phyloP scores from a whole-genome alignment of 2,888 invertebrate species.

The Ornithoptera alexandrae region DNA sequence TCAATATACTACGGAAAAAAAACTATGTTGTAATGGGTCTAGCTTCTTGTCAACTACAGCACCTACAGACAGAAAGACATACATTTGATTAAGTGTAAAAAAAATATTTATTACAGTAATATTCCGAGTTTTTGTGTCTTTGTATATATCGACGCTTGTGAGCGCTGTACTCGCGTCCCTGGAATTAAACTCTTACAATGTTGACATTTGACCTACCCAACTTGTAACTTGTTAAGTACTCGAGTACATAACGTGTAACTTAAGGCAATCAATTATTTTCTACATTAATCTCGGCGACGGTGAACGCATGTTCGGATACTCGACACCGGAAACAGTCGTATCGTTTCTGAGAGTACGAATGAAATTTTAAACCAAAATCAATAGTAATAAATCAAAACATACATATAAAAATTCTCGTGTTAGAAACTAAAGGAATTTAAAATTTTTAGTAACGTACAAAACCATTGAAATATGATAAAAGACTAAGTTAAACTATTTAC shows the following conservation, averaged over 20 bases:
- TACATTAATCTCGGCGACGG: slow-evolving; percentile 12
- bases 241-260: slow-evolving; percentile 11
- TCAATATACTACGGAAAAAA: no score
- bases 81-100: no score
- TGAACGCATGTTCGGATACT: neutral
- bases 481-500: slow-evolving; percentile 6
- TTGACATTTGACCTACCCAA: slow-evolving; percentile 31
- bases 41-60: no score
- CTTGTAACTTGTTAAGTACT: slow-evolving; percentile 13
- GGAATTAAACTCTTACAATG: neutral
- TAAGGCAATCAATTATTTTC: slow-evolving; percentile 15
- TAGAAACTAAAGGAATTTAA: slow-evolving; percentile 1
- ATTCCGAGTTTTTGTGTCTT: no score
- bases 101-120: no score
- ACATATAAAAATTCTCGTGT: neutral
- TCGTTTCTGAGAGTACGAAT: neutral
- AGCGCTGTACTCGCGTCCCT: slow-evolving; percentile 2
- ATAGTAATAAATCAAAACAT: no score
- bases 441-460: neutral
- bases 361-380: slow-evolving; percentile 1
- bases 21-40: no score
- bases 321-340: neutral
- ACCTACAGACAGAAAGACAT: no score
- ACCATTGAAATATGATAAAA: slow-evolving; percentile 1
- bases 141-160: no score